Evolutionary conservation across 2,888 invertebrate genomes (phyloP).

Genomic region (Lycocerus yunnanus): DNA sequence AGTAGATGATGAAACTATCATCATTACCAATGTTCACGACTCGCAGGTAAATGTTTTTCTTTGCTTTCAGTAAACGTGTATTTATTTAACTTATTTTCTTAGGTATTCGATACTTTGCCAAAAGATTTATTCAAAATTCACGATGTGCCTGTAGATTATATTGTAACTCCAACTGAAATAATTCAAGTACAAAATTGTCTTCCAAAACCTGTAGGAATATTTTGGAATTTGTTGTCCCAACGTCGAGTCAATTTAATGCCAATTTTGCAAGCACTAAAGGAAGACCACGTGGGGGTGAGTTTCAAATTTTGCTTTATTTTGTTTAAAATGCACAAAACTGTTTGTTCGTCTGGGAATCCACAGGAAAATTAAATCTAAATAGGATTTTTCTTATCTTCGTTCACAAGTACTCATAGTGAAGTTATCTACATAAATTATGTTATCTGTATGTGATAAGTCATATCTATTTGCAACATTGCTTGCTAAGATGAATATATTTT

Average conservation of each 20-base stretch:
- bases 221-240: slow-evolving; percentile 78
- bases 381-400: background rate
- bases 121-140: slow-evolving; percentile 74
- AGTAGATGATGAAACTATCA: slow-evolving; percentile 72
- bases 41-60: slow-evolving; percentile 61
- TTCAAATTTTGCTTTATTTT: background rate
- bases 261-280: slow-evolving; percentile 70
- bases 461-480: background rate
- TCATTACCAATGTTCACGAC: slow-evolving; percentile 85
- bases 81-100: background rate
- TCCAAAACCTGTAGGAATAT: slow-evolving; percentile 72
- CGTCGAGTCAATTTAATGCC: slow-evolving; percentile 75
- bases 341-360: background rate
- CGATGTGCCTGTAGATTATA: slow-evolving; percentile 85
- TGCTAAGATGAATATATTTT: background rate
- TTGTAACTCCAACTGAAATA: slow-evolving; percentile 82
- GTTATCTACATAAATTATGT: background rate
- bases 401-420: background rate
- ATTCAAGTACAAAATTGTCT: slow-evolving; percentile 64
- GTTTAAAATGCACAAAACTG: background rate
- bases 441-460: background rate
- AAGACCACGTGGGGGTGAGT: slow-evolving; percentile 68
- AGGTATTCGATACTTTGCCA: slow-evolving; percentile 77
- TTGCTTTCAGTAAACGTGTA: background rate
- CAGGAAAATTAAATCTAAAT: background rate